Conservation (phyloP, 2,888 invertebrate genomes). For the Dasysyrphus albostriatus region DNA sequence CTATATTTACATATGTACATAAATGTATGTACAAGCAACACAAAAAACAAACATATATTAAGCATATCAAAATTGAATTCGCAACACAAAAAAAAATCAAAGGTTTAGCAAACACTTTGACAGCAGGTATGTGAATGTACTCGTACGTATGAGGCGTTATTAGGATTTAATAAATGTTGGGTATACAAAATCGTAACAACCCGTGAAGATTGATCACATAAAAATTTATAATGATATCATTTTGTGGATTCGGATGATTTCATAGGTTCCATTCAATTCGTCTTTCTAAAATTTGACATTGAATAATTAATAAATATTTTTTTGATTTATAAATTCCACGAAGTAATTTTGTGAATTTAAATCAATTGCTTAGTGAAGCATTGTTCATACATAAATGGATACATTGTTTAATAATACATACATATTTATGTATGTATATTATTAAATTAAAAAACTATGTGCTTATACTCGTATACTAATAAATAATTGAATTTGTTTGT, state of each 20-base stretch:
- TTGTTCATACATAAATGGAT: background rate
- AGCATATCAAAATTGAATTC: slow-evolving; percentile 11
- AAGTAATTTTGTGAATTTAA: background rate
- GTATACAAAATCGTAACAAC: background rate
- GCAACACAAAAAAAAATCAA: background rate
- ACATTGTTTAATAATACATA: background rate
- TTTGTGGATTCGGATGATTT: slow-evolving; percentile 13
- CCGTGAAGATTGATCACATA: background rate
- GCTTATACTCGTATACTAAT: background rate
- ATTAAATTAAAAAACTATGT: background rate
- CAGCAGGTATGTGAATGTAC: too few relatives aligned
- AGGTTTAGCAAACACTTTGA: too few relatives aligned
- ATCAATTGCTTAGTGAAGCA: background rate
- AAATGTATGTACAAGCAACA: background rate
- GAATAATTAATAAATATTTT: background rate
- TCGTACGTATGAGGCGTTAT: background rate
- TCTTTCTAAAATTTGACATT: background rate
- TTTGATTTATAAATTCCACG: background rate
- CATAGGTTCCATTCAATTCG: background rate
- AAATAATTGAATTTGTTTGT: background rate
- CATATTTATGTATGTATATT: too few relatives aligned
- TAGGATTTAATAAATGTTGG: background rate
- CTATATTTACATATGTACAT: too few relatives aligned
- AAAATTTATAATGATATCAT: slow-evolving; percentile 9
- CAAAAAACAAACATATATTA: background rate